These are phyloP conservation scores for Carassius gibelio DNA, from an alignment of 2,113 vertebrate genomes.

Conservation along the genomic window DNA sequence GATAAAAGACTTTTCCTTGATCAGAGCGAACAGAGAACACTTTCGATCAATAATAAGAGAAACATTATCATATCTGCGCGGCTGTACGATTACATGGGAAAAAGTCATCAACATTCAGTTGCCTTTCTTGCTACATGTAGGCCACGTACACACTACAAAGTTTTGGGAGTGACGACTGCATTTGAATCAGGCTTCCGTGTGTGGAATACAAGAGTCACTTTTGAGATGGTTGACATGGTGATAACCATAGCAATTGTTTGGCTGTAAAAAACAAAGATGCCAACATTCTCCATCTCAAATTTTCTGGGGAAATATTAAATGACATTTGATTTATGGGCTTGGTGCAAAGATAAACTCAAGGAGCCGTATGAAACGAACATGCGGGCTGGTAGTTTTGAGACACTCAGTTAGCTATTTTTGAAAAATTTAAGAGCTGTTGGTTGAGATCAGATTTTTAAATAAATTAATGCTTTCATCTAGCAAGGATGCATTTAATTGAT, in stretches of 20 bases:
- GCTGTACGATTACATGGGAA: neutral
- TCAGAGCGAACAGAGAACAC: slow-evolving; percentile 13
- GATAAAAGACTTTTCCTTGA: slow-evolving; percentile 53
- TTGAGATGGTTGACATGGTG: neutral
- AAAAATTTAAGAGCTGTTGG: neutral
- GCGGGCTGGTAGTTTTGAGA: neutral
- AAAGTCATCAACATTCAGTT: slow-evolving; percentile 2
- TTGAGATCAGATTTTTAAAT: neutral
- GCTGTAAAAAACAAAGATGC: neutral
- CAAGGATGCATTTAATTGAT: neutral
- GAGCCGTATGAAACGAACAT: neutral
- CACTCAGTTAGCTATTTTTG: neutral
- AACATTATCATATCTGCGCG: slow-evolving; percentile 8
- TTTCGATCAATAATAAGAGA: slow-evolving; percentile 2
- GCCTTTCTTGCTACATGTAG: slow-evolving; percentile 1
- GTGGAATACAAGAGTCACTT: neutral
- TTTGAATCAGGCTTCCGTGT: neutral
- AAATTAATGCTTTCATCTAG: neutral
- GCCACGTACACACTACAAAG: neutral
- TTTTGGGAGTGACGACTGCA: neutral
- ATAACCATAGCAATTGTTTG: slow-evolving; percentile 6
- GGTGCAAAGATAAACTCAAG: neutral
- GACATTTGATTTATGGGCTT: neutral
- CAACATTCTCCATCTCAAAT: neutral
- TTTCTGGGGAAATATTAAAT: neutral